Base-by-base conservation (phyloP, 1,140 invertebrate species). In the Drosophila arawakana region DNA sequence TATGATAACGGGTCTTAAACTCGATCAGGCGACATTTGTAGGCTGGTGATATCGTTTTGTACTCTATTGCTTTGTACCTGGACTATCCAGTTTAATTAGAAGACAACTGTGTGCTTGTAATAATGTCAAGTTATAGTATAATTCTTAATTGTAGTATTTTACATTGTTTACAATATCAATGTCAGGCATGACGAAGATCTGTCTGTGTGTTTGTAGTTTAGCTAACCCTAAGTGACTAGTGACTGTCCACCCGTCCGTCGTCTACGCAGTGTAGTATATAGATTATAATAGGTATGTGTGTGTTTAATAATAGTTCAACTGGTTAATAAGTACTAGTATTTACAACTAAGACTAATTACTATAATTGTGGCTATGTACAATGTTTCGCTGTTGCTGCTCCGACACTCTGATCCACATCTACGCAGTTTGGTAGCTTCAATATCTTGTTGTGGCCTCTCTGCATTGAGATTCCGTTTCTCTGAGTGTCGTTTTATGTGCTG, bases 1-100 rank as follows among this genome's bases (percentile, higher is more conserved):
- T 47, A 11, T 70, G 81, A 83, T 84, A 83, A 61, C 57, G 49
- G 68, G 73, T 39, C 8, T 44, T 76, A 62, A 41, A 15, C 39
- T 57, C 74, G 78, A 85, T 85, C 81, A 84, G 78, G 81, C 81
- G 74, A 84, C 65, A 35, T 59, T 65, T 63, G 10, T 21, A 30
- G 15, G 18, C 15, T 49, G 46, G 9, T 52, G n/a, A 7, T 15
- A 78, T 30, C 25, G 4, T 30, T 30, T 3, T 30, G 4, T 30
- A 30, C 25, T 30, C 4, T 30, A 30, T 30, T 83, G 81, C 50
- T 80, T 80, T 84, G 81, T 68, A 83, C 81, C 77, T 70, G 81
- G 18, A 10, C 25, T 30, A 30, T 30, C 25, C 25, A 30, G 25
- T 5, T 30, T 5, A 30, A 30, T 30, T 30, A 30, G 25, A 30